phyloP scores from a whole-genome alignment of 2,888 invertebrate species.

The Pandemis corylana region DNA sequence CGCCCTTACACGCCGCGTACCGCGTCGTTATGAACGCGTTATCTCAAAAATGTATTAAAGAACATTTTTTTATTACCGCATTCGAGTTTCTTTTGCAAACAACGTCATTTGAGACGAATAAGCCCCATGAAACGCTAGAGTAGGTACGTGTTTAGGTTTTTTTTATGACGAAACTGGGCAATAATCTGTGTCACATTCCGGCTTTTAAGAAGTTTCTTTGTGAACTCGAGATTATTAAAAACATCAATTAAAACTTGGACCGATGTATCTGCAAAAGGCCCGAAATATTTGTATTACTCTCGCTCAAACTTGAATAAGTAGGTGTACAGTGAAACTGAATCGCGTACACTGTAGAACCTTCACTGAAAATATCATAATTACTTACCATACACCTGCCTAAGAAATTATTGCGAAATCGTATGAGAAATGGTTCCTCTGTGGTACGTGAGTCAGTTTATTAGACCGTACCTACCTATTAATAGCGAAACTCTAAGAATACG shows the following conservation, averaged over 20 bases:
- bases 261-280: not conserved
- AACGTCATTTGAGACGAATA: slow-evolving; percentile 1
- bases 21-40: not conserved
- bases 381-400: too few relatives aligned
- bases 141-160: not conserved
- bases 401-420: too few relatives aligned
- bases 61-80: not conserved
- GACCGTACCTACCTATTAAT: too few relatives aligned
- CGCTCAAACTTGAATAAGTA: too few relatives aligned
- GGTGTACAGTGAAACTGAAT: too few relatives aligned
- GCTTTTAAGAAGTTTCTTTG: not conserved
- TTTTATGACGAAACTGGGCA: not conserved
- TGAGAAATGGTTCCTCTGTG: too few relatives aligned
- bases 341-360: too few relatives aligned
- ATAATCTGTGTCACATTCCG: not conserved
- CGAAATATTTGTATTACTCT: not conserved
- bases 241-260: not conserved
- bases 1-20: not conserved
- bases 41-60: slow-evolving; percentile 10
- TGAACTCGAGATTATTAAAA: not conserved
- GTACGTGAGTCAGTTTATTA: too few relatives aligned
- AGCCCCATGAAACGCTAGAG: not conserved
- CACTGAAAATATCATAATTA: too few relatives aligned
- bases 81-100: slow-evolving; percentile 3
- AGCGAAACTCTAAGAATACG: not conserved